These are phyloP conservation scores for Falcunculus frontatus DNA, from an alignment of 2,113 vertebrate species.

Conservation along the genomic window DNA sequence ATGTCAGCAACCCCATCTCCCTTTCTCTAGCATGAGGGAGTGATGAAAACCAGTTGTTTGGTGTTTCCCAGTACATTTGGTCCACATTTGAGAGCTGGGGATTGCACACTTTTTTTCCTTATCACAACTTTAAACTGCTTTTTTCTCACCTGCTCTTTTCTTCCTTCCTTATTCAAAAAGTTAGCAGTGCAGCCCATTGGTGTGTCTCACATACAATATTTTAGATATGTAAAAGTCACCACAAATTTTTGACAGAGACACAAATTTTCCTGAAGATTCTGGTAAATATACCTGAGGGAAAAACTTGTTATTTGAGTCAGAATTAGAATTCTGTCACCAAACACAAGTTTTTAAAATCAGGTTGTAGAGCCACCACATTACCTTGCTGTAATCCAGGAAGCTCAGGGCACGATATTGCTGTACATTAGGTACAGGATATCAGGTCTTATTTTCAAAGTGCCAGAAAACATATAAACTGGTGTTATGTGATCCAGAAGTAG, in stretches of 20 bases:
- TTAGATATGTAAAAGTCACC: neutral
- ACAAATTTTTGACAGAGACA: neutral
- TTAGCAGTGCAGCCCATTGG: neutral
- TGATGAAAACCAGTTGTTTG: neutral
- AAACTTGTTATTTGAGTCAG: neutral
- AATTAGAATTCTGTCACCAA: neutral
- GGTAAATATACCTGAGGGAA: neutral
- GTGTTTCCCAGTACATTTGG: neutral
- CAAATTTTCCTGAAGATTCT: neutral
- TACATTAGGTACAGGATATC: neutral
- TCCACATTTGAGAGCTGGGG: neutral
- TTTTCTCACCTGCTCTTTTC: neutral
- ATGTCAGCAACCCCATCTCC: accelerated
- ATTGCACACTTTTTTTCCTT: neutral
- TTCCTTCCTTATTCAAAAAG: neutral
- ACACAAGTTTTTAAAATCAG: neutral
- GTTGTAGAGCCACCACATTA: neutral
- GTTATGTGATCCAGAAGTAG: neutral
- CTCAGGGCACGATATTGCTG: neutral
- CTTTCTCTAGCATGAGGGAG: neutral
- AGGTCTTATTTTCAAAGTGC: neutral
- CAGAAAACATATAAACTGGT: neutral
- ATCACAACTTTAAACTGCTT: neutral
- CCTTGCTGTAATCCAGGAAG: neutral
- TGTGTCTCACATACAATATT: neutral